Base-by-base conservation (phyloP, 2,113 vertebrate species). In the Calyptommatus sinebrachiatus region DNA sequence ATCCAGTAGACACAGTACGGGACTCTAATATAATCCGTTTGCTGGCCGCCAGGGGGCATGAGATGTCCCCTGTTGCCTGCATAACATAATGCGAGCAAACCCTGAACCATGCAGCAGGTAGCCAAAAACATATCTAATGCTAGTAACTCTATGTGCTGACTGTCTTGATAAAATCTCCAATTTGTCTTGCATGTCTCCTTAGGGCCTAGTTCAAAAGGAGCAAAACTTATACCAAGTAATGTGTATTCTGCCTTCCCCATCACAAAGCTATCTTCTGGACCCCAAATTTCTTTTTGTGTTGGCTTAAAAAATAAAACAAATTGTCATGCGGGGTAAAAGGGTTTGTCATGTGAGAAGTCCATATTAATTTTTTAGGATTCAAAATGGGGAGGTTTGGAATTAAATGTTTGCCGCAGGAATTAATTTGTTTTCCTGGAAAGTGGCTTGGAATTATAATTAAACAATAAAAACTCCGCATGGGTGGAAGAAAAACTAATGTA, bases 401-500 rank as follows among this genome's bases (percentile, higher is more conserved):
- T 73, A 68, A 78, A 31, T 18, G 3, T 21, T 57, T 65, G 68
- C 62, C 29, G 82, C 77, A 84, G 79, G 83, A 31, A 57, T 60
- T 48, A 60, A 62, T 29, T 31, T 12, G 28, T 57, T 18, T 66
- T 31, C 65, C 26, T 21, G 4, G 53, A 62, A 76, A 71, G 65
- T 28, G 21, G 75, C 72, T 79, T 4, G 45, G 78, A 41, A 70
- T 57, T 21, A 41, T 71, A 84, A 71, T 63, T 57, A 63, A 69
- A 60, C 48, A 9, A 46, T 72, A 21, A 73, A 57, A 80, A 63
- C 41, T 63, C 46, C 81, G 83, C 83, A 81, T 81, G 82, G 78
- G 62, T 73, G 31, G 68, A 79, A 45, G 45, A 4, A 31, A 62
- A 69, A 35, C 24, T 60, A 29, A 10, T 73, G 18, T 62, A 69